Percentiles rank a stretch among this genome's conserved stretches.
phyloP scores from a whole-genome alignment of 1,140 invertebrate genomes.

The Lordiphosa mommai region DNA sequence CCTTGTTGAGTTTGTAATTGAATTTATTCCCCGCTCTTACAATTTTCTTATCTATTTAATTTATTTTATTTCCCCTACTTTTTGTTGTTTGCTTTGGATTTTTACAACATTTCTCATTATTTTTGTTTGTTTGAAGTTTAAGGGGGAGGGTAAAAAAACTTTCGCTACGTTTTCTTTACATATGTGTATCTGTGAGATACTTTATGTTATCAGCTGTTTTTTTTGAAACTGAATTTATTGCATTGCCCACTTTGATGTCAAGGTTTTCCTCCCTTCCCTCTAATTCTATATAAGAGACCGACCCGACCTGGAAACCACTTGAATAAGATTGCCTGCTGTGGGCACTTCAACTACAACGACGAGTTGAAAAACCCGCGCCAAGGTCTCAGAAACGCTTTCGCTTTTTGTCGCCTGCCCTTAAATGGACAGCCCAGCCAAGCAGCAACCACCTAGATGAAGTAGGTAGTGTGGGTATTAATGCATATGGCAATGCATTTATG shows the following conservation, averaged over 20 bases:
- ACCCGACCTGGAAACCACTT: conserved; percentile 21
- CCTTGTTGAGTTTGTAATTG: conserved; percentile 12
- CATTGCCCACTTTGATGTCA: conserved; percentile 63
- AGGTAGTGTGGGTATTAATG: conserved; percentile 11
- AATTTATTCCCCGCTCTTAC: neutral
- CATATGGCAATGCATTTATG: conserved; percentile 49
- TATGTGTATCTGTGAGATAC: conserved; percentile 61
- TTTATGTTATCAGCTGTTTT: conserved; percentile 51
- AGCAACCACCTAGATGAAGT: neutral
- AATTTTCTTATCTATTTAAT: conserved; percentile 15
- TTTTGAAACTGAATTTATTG: conserved; percentile 37
- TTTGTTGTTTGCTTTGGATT: conserved; percentile 8
- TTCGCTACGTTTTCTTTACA: conserved; percentile 42
- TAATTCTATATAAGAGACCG: conserved; percentile 15
- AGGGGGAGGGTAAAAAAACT: conserved; percentile 49
- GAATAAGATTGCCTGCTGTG: conserved; percentile 48
- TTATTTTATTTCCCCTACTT: conserved; percentile 17
- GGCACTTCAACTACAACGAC: conserved; percentile 34
- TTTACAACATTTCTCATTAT: conserved; percentile 6
- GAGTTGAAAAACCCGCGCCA: conserved; percentile 73
- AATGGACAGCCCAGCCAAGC: conserved; percentile 19
- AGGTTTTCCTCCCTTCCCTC: conserved; percentile 40
- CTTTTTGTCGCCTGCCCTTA: conserved; percentile 59
- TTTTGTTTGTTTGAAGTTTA: neutral
- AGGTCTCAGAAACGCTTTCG: conserved; percentile 71